phyloP scores from a whole-genome alignment of 2,888 invertebrate species.

The Plebejus melissa region DNA sequence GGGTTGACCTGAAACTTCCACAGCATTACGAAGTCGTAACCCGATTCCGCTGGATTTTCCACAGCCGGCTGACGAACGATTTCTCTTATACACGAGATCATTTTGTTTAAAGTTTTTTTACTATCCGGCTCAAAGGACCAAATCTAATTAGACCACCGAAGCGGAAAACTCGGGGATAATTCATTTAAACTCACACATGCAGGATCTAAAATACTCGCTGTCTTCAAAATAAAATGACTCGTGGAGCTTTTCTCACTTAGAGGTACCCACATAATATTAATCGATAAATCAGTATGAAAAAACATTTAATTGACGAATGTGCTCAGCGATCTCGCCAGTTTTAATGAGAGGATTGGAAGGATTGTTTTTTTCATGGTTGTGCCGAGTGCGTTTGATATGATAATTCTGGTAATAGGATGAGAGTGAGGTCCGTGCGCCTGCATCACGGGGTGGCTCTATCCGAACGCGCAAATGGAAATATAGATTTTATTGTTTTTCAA shows the following conservation, averaged over 20 bases:
- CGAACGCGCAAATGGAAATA: conserved; percentile 10
- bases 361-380: conserved; percentile 64
- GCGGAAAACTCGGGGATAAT: neutral
- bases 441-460: conserved; percentile 41
- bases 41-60: conserved; percentile 11
- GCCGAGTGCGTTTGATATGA: conserved; percentile 73
- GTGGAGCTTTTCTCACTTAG: neutral
- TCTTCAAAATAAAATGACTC: conserved; percentile 32
- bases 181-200: neutral
- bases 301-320: neutral
- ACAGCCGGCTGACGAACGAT: neutral
- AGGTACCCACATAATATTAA: neutral
- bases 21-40: conserved; percentile 14
- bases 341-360: conserved; percentile 68
- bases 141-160: conserved; percentile 11
- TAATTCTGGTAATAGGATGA: conserved; percentile 70
- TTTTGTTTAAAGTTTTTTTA: neutral
- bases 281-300: conserved; percentile 4
- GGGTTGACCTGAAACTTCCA: conserved; percentile 8
- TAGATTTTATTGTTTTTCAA: conserved; percentile 4
- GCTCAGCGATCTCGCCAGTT: conserved; percentile 55
- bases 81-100: neutral
- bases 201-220: neutral
- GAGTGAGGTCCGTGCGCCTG: conserved; percentile 57
- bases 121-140: conserved; percentile 10